Conservation (phyloP, 2,888 invertebrate genomes). For the Drosophila colorata region DNA sequence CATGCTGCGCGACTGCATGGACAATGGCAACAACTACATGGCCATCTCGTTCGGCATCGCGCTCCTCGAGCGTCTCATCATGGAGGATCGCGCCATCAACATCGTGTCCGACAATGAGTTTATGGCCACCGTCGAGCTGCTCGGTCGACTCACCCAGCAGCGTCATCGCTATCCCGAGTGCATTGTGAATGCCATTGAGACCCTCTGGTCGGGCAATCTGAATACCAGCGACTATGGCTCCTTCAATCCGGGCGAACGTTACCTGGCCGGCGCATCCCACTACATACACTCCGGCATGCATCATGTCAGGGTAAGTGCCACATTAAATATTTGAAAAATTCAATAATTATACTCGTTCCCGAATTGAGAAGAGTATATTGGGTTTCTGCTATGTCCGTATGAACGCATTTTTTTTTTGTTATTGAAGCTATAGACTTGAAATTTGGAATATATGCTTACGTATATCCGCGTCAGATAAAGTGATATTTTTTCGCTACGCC, state of each 20-base stretch:
- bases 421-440: no score
- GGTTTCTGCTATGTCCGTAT: no score
- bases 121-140: constrained; percentile 93
- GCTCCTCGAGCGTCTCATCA: constrained; percentile 93
- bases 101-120: constrained; percentile 94
- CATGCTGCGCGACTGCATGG: constrained; percentile 93
- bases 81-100: constrained; percentile 92
- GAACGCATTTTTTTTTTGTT: no score
- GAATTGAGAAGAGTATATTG: no score
- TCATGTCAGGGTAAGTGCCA: constrained; percentile 89
- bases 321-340: neutral
- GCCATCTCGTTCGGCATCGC: constrained; percentile 96
- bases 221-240: constrained; percentile 76
- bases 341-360: no score
- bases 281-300: constrained; percentile 97
- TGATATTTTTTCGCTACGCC: no score
- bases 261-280: constrained; percentile 92
- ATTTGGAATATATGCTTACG: no score
- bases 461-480: no score
- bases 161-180: constrained; percentile 93
- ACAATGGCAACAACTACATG: constrained; percentile 92
- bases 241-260: constrained; percentile 88
- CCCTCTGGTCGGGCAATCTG: constrained; percentile 88
- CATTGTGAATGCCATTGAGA: constrained; percentile 92
- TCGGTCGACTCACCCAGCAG: constrained; percentile 91